Percentiles rank a stretch among this genome's conserved stretches.
phyloP scores from a whole-genome alignment of 2,888 invertebrate genomes.

The Mystacides longicornis region DNA sequence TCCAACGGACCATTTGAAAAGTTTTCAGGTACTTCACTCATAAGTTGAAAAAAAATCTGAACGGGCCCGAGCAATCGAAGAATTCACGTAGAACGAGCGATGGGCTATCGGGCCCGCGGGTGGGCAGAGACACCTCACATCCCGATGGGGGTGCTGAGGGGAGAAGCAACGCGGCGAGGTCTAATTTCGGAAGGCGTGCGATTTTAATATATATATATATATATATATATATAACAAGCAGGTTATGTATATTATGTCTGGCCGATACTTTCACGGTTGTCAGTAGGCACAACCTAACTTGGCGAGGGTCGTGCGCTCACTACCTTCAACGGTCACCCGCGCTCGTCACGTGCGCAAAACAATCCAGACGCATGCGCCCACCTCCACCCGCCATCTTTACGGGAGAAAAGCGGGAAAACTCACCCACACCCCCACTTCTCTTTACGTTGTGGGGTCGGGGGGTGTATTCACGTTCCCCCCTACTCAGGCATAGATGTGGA shows the following conservation, averaged over 20 bases:
- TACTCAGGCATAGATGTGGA: not conserved
- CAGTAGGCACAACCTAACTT: constrained; percentile 22
- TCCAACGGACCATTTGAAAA: not conserved
- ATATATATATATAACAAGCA: constrained; percentile 5
- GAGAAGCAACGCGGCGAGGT: constrained; percentile 10
- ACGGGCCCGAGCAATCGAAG: constrained; percentile 10
- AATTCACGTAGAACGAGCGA: constrained; percentile 9
- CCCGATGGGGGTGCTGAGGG: constrained; percentile 8
- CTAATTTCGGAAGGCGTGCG: constrained; percentile 11
- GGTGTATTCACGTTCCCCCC: not conserved
- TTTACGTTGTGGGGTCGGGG: not conserved
- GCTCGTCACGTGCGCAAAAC: constrained; percentile 17
- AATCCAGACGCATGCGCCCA: constrained; percentile 10
- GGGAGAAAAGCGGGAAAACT: constrained; percentile 3
- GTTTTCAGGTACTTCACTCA: constrained; percentile 8
- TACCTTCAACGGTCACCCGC: constrained; percentile 19
- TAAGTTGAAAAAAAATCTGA: not conserved
- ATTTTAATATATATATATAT: constrained; percentile 9
- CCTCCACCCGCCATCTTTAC: constrained; percentile 4
- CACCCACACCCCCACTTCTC: not conserved
- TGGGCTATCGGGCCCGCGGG: constrained; percentile 4
- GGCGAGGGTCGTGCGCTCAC: constrained; percentile 26
- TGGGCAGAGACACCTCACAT: constrained; percentile 6
- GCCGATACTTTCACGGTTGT: constrained; percentile 6
- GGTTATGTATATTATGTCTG: too few relatives aligned